Evolutionary conservation across 2,797 vertebrate species (phyloP), one percentile per base, ranked within the genome.

Genomic region (Sebastes kiyomatsui): DNA sequence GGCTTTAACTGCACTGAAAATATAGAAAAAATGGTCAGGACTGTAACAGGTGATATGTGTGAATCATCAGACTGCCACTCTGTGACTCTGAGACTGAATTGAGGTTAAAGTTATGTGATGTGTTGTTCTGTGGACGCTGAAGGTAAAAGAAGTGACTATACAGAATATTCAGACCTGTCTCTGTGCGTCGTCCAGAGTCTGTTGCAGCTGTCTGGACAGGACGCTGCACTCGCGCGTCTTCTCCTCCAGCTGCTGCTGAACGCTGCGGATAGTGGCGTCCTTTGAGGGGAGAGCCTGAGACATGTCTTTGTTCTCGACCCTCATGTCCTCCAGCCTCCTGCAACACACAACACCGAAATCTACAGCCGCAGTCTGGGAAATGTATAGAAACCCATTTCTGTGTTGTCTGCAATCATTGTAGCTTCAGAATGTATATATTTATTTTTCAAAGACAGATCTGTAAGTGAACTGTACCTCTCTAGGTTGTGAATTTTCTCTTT

Each of bases 191-290:
- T 97, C 97, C 72, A 97, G 94, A 65, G 96, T 92, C 2, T 95
- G 93, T 82, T 98, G 97, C 83, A 98, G 79, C 93, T 97, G 96
- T 22, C 96, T 93, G 5, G 95, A 94, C 83, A 98, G 84, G 11
- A 94, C 80, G 59, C 95, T 91, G 28, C 96, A 97, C 74, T 99
- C 97, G 0, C 82, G 87, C 0, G 83, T 95, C 88, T 97, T 97
- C 88, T 96, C 97, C 56, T 99, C 95, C 73, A 99, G 90, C 18
- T 96, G 95, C 90, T 97, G 92, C 91, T 97, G 96, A 23, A 94
- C 84, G 73, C 95, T 95, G 76, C 95, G 95, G 77, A 96, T 90
- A 0, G 87, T 93, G 75, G 96, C 95, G 60, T 98, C 97, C n/a
- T 96, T 95, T 8, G 94, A 95, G 27, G 93, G 86, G 25, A 98